Percentiles rank a stretch among this genome's conserved stretches.
Evolutionary conservation across 2,797 vertebrate species (phyloP).

Genomic region (Neostethus bicornis): DNA sequence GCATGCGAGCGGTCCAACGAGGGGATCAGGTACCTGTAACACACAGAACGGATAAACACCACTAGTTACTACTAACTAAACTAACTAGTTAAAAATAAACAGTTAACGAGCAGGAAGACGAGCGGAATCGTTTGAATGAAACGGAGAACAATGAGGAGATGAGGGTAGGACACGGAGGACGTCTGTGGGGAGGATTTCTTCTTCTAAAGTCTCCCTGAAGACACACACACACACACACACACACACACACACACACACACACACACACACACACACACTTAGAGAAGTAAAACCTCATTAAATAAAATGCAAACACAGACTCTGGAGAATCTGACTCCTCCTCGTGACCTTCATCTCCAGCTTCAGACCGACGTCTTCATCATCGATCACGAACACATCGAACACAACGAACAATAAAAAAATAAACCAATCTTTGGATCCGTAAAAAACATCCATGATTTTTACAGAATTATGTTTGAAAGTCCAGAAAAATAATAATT

Average conservation of each 20-base stretch:
- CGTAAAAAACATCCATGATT: too few species aligned
- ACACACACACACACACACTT: conserved; percentile 15
- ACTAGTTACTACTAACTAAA: background rate
- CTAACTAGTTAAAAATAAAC: conserved; percentile 33
- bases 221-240: conserved; percentile 33
- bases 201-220: conserved; percentile 54
- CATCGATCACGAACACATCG: too few species aligned
- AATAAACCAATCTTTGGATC: too few species aligned
- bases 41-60: conserved; percentile 45
- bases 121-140: conserved; percentile 5
- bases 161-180: conserved; percentile 67
- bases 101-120: conserved; percentile 7
- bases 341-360: conserved; percentile 70
- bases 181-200: conserved; percentile 68
- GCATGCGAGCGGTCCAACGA: conserved; percentile 94
- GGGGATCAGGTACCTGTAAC: conserved; percentile 91
- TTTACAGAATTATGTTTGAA: too few species aligned
- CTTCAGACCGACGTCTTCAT: too few species aligned
- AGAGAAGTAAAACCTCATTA: conserved; percentile 6
- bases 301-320: conserved; percentile 22
- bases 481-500: too few species aligned
- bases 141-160: conserved; percentile 48
- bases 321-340: conserved; percentile 38
- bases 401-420: too few species aligned
- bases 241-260: conserved; percentile 41